Percentiles rank a stretch among this genome's conserved stretches.
These are phyloP conservation scores for Aldrovandia affinis DNA, from an alignment of 2,797 vertebrate genomes.

Conservation along the genomic window DNA sequence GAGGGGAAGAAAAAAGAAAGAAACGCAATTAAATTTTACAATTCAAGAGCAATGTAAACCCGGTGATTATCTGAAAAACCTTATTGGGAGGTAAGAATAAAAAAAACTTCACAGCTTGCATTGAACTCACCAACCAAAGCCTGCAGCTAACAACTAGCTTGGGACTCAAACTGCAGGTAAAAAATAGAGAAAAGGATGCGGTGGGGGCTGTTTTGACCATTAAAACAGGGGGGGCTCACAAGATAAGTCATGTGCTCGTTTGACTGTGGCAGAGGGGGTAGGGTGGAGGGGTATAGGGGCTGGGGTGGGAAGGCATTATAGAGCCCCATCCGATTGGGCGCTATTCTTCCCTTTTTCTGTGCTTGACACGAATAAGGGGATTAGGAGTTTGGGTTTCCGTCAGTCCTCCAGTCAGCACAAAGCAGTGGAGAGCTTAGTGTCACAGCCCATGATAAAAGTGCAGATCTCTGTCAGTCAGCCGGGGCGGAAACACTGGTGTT, in stretches of 20 bases:
- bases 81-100: not conserved
- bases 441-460: slow-evolving; percentile 95
- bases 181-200: not conserved
- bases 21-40: slow-evolving; percentile 7
- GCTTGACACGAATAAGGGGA: slow-evolving; percentile 98
- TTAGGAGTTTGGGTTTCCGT: slow-evolving; percentile 97
- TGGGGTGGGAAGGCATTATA: slow-evolving; percentile 71
- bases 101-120: not conserved
- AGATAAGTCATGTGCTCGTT: slow-evolving; percentile 78
- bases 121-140: not conserved
- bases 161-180: not conserved
- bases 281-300: slow-evolving; percentile 35
- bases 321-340: slow-evolving; percentile 77
- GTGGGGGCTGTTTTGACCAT: not conserved
- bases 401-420: slow-evolving; percentile 90
- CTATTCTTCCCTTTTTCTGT: slow-evolving; percentile 87
- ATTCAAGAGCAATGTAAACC: not conserved
- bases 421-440: slow-evolving; percentile 88
- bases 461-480: slow-evolving; percentile 94
- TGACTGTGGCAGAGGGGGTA: slow-evolving; percentile 70
- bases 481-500: slow-evolving; percentile 85
- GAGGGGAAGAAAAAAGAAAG: too few species aligned
- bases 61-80: not conserved
- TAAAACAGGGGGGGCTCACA: slow-evolving; percentile 61
- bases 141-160: not conserved